A percentile compares a stretch with the other conserved stretches of the same genome.
phyloP scores from a whole-genome alignment of 2,888 invertebrate species.

The Ochropleura leucogaster region DNA sequence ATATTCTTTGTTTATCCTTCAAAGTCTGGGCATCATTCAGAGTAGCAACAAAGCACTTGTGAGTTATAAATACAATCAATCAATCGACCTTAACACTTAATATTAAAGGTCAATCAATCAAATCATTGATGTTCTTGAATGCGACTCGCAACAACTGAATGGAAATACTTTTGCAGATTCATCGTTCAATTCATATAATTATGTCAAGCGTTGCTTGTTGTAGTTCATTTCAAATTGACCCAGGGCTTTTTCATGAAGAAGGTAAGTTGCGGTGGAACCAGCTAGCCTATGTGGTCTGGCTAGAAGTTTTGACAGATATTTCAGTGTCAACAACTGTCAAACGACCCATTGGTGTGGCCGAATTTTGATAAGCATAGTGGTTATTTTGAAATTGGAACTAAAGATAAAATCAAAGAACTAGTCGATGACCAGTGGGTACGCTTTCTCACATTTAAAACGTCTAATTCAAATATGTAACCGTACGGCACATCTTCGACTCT shows the following conservation, averaged over 20 bases:
- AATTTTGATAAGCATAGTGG: neutral
- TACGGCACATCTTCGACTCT: conserved; percentile 28
- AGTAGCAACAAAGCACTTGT: conserved; percentile 25
- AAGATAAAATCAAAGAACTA: neutral
- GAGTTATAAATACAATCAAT: conserved; percentile 48
- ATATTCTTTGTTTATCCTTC: neutral
- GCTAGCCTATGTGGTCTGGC: neutral
- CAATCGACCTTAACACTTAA: conserved; percentile 49
- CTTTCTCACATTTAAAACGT: neutral
- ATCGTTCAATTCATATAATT: conserved; percentile 35
- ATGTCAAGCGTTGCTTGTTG: conserved; percentile 13
- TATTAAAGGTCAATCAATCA: conserved; percentile 52
- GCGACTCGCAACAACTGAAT: conserved; percentile 33
- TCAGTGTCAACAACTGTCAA: neutral
- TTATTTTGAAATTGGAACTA: neutral
- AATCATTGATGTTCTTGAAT: conserved; percentile 42
- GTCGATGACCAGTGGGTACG: neutral
- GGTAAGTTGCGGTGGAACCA: neutral
- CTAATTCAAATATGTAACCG: neutral
- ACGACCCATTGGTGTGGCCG: neutral
- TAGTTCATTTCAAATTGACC: conserved; percentile 5
- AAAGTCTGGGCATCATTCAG: conserved; percentile 1
- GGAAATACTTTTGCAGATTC: conserved; percentile 44
- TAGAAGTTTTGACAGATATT: neutral
- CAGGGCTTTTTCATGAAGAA: neutral